Percentiles rank a stretch among this genome's conserved stretches.
phyloP scores from a whole-genome alignment of 1,140 invertebrate genomes.

The Drosophila kanapiae region DNA sequence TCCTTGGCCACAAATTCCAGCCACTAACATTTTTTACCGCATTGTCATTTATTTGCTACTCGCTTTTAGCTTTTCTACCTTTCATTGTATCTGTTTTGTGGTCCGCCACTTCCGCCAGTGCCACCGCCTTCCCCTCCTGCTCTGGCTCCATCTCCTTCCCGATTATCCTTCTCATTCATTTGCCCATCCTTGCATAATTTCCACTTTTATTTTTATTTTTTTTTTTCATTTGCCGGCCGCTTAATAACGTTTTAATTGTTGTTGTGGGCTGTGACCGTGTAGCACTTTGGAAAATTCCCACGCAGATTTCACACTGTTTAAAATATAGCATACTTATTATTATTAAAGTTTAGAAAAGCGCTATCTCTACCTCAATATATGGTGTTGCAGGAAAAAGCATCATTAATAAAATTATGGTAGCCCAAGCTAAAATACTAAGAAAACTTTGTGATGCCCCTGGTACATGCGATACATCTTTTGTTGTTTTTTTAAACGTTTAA shows the following conservation, averaged over 20 bases:
- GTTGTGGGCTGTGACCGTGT: slow-evolving; percentile 76
- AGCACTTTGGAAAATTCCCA: slow-evolving; percentile 50
- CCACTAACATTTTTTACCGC: slow-evolving; percentile 46
- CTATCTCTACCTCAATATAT: no score
- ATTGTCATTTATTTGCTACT: slow-evolving; percentile 53
- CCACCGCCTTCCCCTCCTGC: not conserved
- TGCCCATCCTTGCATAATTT: slow-evolving; percentile 69
- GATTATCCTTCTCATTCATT: slow-evolving; percentile 8
- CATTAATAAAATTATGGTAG: no score
- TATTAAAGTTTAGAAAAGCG: no score
- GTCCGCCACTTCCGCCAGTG: slow-evolving; percentile 16
- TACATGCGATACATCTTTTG: no score
- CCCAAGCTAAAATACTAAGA: no score
- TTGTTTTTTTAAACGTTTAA: no score
- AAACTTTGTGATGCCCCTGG: no score
- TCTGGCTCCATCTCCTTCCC: slow-evolving; percentile 6
- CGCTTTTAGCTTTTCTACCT: slow-evolving; percentile 45
- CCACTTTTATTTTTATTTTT: slow-evolving; percentile 17
- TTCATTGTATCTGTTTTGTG: slow-evolving; percentile 58
- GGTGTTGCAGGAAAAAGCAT: no score
- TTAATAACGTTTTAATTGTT: slow-evolving; percentile 83
- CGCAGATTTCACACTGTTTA: slow-evolving; percentile 20
- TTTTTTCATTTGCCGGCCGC: slow-evolving; percentile 39
- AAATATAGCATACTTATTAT: no score
- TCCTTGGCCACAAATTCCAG: slow-evolving; percentile 34